Evolutionary conservation across 2,113 vertebrate genomes (phyloP).

Genomic region (Corvus hawaiiensis): DNA sequence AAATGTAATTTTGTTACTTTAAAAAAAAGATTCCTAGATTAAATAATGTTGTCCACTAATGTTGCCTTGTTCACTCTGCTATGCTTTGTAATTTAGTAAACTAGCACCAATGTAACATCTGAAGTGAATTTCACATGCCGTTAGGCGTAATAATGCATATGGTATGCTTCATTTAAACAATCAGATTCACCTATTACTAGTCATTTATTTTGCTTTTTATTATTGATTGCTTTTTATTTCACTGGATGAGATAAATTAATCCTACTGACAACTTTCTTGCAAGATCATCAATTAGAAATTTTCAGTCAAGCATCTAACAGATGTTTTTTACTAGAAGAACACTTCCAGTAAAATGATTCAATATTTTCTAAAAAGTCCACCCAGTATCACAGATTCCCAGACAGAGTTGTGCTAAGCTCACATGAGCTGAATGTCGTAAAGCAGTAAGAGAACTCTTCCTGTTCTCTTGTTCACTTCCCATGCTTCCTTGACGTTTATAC

Average conservation of each 20-base stretch:
- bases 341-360: background rate
- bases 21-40: background rate
- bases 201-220: slow-evolving; percentile 41
- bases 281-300: slow-evolving; percentile 4
- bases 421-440: background rate
- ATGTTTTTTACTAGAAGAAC: background rate
- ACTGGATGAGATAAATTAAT: slow-evolving; percentile 47
- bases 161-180: slow-evolving; percentile 59
- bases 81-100: slow-evolving; percentile 39
- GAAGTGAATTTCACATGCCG: slow-evolving; percentile 36
- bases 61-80: background rate
- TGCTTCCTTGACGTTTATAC: background rate
- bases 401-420: background rate
- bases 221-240: slow-evolving; percentile 54
- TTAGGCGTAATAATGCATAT: slow-evolving; percentile 52
- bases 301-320: background rate
- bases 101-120: background rate
- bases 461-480: background rate
- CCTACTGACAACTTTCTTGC: background rate
- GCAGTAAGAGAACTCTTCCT: background rate
- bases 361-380: background rate
- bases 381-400: background rate
- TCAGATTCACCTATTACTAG: slow-evolving; percentile 35
- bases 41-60: background rate
- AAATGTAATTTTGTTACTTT: background rate